phyloP scores from a whole-genome alignment of 30 jellyfish, hydroid and myxozoan genomes.

The Hydractinia echinata region DNA sequence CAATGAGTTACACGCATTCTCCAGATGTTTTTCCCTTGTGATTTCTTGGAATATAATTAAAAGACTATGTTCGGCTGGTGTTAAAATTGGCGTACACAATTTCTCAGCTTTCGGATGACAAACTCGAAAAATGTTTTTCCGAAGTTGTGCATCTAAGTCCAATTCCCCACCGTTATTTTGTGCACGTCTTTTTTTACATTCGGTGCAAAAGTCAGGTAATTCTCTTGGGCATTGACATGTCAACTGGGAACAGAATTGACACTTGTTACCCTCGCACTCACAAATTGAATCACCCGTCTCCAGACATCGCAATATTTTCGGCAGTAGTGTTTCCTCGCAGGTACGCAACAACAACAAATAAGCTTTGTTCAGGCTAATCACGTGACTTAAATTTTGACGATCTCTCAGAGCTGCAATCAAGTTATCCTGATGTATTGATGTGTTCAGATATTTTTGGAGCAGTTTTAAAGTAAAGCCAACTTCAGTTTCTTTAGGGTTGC shows the following conservation, averaged over 20 bases:
- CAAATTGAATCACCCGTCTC: not conserved
- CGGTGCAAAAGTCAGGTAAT: no score
- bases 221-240: no score
- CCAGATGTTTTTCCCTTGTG: not conserved
- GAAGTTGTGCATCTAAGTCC: not conserved
- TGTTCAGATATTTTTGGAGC: not conserved
- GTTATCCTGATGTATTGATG: not conserved
- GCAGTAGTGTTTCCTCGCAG: slow-evolving; percentile 8
- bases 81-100: not conserved
- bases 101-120: not conserved
- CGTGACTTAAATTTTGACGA: not conserved
- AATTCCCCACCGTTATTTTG: not conserved
- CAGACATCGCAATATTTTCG: slow-evolving; percentile 4
- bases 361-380: slow-evolving; percentile 1
- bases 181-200: not conserved
- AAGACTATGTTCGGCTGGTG: not conserved
- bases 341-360: not conserved
- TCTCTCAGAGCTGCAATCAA: slow-evolving; percentile 8
- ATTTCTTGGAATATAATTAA: not conserved
- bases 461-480: slow-evolving; percentile 9
- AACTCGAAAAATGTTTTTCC: not conserved
- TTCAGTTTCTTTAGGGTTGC: slow-evolving; percentile 30
- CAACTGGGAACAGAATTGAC: not conserved
- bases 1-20: no score
- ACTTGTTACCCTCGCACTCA: not conserved